These are phyloP conservation scores for Nymphalis urticae DNA, from an alignment of 2,888 invertebrate species.

Conservation along the genomic window DNA sequence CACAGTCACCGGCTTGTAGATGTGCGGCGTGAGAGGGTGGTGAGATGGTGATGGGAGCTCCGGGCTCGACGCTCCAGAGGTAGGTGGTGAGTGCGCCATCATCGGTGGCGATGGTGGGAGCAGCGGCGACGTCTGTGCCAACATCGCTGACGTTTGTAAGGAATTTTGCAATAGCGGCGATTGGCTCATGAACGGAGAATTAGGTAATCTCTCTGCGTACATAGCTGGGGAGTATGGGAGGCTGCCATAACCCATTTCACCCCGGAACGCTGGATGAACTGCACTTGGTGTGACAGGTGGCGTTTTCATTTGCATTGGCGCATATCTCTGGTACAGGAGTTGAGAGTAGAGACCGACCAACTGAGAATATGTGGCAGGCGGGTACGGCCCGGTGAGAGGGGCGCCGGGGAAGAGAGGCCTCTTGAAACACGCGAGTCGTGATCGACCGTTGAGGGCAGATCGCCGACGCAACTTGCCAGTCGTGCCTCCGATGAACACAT, in stretches of 20 bases:
- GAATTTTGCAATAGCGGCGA: slow-evolving; percentile 56
- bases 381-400: slow-evolving; percentile 81
- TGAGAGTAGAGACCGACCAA: slow-evolving; percentile 82
- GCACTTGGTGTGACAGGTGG: slow-evolving; percentile 78
- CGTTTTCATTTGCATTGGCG: slow-evolving; percentile 79
- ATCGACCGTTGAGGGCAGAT: slow-evolving; percentile 93
- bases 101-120: slow-evolving; percentile 72
- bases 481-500: slow-evolving; percentile 98
- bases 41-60: slow-evolving; percentile 68
- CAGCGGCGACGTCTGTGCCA: slow-evolving; percentile 52
- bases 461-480: slow-evolving; percentile 95
- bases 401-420: slow-evolving; percentile 85
- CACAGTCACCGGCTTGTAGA: slow-evolving; percentile 81
- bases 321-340: slow-evolving; percentile 86
- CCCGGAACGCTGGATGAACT: slow-evolving; percentile 76
- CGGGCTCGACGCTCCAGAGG: slow-evolving; percentile 68
- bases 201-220: slow-evolving; percentile 62
- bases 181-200: slow-evolving; percentile 59
- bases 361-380: slow-evolving; percentile 81
- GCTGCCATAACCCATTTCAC: slow-evolving; percentile 67
- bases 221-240: slow-evolving; percentile 68
- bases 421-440: slow-evolving; percentile 94
- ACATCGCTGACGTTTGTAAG: slow-evolving; percentile 54
- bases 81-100: slow-evolving; percentile 62
- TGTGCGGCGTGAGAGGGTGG: slow-evolving; percentile 70